Conservation (phyloP, 2,113 vertebrate species). For the Porphyrio hochstetteri region DNA sequence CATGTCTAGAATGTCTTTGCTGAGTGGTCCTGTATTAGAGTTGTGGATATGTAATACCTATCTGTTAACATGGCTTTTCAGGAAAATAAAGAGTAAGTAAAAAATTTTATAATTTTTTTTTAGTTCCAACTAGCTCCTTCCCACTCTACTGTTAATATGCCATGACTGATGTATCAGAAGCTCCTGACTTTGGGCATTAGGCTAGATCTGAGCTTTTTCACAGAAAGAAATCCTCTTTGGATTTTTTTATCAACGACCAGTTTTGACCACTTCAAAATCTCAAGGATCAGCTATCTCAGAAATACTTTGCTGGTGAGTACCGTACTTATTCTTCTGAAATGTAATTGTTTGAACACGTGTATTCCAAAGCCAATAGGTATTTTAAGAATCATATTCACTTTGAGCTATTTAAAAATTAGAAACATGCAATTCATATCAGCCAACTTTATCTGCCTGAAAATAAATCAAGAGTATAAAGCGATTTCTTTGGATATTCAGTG, state of each 20-base stretch:
- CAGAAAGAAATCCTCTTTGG: not conserved
- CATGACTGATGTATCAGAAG: rapidly evolving
- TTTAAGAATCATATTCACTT: not conserved
- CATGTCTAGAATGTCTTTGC: not conserved
- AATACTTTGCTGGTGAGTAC: not conserved
- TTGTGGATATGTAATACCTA: not conserved
- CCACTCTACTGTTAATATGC: not conserved
- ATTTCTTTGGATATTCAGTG: not conserved
- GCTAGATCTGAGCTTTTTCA: not conserved
- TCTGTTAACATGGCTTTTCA: not conserved
- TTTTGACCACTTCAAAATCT: not conserved
- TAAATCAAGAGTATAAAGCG: not conserved
- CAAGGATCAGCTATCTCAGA: not conserved
- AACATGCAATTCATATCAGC: not conserved
- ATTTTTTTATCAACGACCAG: not conserved
- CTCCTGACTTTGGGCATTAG: not conserved
- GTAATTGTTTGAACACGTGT: not conserved
- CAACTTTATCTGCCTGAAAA: not conserved
- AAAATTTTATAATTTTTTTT: not conserved
- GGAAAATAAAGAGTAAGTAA: not conserved
- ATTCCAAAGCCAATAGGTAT: not conserved
- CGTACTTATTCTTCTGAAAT: not conserved
- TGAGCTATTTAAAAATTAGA: not conserved
- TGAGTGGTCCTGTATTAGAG: not conserved
- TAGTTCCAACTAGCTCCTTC: not conserved